Conservation (phyloP, 2,113 vertebrate species). For the Tetraodon nigroviridis region DNA sequence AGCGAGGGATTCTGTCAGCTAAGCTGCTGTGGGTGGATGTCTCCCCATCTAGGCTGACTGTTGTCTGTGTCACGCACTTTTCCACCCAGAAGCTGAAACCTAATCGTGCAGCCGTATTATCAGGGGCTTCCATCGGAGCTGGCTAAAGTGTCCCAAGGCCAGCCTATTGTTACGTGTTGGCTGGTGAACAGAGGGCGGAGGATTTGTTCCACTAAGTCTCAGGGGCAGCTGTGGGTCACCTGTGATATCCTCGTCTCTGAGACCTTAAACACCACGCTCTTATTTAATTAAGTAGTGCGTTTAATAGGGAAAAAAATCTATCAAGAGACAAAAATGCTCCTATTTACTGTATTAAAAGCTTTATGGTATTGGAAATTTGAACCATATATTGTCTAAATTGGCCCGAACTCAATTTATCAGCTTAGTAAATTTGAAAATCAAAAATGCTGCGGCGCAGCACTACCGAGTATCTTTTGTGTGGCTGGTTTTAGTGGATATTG, state of each 20-base stretch:
- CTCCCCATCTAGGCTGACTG: constrained; percentile 37
- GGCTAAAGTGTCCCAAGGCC: constrained; percentile 34
- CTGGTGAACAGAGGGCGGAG: constrained; percentile 10
- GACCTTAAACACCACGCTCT: background rate
- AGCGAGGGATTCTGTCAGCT: constrained; percentile 49
- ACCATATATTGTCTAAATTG: too few species aligned
- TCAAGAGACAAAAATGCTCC: too few species aligned
- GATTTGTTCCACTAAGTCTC: constrained; percentile 28
- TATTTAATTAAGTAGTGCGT: too few species aligned
- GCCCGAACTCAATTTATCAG: too few species aligned
- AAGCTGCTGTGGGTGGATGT: constrained; percentile 56
- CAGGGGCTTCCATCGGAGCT: constrained; percentile 34
- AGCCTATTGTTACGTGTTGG: constrained; percentile 28
- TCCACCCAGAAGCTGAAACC: constrained; percentile 36
- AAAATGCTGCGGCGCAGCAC: too few species aligned
- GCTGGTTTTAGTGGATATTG: too few species aligned
- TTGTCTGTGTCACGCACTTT: constrained; percentile 21
- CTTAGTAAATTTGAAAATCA: too few species aligned
- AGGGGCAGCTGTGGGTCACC: constrained; percentile 20
- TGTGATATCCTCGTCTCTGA: background rate
- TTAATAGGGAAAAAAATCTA: too few species aligned
- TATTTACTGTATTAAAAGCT: too few species aligned
- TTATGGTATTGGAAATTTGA: too few species aligned
- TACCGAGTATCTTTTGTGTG: too few species aligned
- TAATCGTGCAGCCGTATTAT: constrained; percentile 20